Evolutionary conservation across 2,888 invertebrate species (phyloP).

Genomic region (Thysanoteuthis rhombus): DNA sequence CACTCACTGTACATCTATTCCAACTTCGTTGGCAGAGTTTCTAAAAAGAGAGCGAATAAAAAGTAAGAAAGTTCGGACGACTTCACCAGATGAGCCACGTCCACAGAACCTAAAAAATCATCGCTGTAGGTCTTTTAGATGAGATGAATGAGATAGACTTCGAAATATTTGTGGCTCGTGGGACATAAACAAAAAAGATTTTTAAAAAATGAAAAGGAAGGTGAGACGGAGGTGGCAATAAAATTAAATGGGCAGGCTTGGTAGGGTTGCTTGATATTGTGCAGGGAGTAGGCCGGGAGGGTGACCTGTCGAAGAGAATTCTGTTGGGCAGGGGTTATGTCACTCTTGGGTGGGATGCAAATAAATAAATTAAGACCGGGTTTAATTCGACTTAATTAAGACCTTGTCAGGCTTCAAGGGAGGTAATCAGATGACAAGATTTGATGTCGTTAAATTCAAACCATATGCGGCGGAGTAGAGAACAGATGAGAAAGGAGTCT

Average conservation of each 20-base stretch:
- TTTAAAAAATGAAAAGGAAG: neutral
- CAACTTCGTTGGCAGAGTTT: no score
- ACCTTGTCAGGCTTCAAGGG: constrained; percentile 12
- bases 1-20: no score
- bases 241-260: neutral
- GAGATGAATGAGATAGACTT: neutral
- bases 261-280: neutral
- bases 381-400: constrained; percentile 12
- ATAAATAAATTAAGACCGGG: neutral
- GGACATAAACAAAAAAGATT: neutral
- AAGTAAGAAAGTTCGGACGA: neutral
- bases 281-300: neutral
- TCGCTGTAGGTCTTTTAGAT: constrained; percentile 12
- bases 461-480: neutral
- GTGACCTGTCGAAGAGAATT: neutral
- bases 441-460: neutral
- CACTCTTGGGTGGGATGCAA: neutral
- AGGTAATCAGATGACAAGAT: neutral
- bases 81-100: neutral
- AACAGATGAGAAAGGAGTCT: no score
- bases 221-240: neutral
- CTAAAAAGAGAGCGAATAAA: no score
- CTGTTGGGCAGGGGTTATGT: neutral
- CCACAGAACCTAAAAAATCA: neutral
- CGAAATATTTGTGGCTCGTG: neutral